These are phyloP conservation scores for Yoshiicerus persimilis DNA, from an alignment of 1,140 invertebrate species.

Conservation along the genomic window DNA sequence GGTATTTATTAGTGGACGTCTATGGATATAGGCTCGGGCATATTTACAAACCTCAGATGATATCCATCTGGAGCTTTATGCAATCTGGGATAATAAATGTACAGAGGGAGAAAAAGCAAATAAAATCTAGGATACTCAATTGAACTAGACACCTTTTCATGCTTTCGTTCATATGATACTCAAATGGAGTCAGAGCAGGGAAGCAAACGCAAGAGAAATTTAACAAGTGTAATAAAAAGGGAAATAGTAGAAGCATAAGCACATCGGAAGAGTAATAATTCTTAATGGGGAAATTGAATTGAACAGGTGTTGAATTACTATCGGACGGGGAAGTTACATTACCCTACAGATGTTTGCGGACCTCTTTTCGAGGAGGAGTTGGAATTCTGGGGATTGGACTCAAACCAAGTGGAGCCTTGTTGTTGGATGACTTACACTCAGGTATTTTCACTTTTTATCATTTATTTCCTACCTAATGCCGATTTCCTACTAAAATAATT, in stretches of 20 bases:
- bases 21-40: too few species aligned
- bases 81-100: too few species aligned
- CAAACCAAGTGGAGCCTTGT: constrained; percentile 80
- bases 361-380: constrained; percentile 82
- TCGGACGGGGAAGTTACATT: constrained; percentile 76
- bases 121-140: too few species aligned
- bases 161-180: too few species aligned
- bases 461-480: too few species aligned
- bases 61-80: too few species aligned
- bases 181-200: background rate
- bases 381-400: constrained; percentile 77
- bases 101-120: too few species aligned
- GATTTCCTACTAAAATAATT: too few species aligned
- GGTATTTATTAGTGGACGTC: too few species aligned
- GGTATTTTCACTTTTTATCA: constrained; percentile 58
- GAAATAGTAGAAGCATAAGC: background rate
- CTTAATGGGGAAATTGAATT: background rate
- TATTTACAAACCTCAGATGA: too few species aligned
- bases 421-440: constrained; percentile 99
- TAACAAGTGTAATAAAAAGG: background rate
- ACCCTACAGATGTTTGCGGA: constrained; percentile 81
- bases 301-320: constrained; percentile 49
- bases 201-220: background rate
- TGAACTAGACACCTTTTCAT: too few species aligned
- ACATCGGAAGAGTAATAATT: background rate